These are phyloP conservation scores for Tenebrosternarchus preto DNA, from an alignment of 2,113 vertebrate genomes.

Conservation along the genomic window DNA sequence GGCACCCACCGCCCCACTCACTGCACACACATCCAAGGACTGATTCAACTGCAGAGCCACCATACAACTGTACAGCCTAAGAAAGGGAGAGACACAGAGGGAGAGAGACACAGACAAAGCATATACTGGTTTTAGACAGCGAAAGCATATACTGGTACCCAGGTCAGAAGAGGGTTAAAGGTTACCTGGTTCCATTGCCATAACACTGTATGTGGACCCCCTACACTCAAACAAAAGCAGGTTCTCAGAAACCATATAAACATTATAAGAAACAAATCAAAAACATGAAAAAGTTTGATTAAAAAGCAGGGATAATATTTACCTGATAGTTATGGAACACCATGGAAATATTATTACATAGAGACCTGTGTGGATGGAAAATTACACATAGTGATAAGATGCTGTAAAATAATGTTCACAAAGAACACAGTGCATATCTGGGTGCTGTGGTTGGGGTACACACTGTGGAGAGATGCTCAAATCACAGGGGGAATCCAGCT, in stretches of 20 bases:
- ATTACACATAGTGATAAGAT: not conserved
- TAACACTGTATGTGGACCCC: constrained; percentile 59
- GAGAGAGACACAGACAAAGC: not conserved
- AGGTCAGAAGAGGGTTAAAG: too few relatives aligned
- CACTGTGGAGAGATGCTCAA: not conserved
- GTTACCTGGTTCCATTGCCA: constrained; percentile 55
- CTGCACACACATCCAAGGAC: constrained; percentile 48
- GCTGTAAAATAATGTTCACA: not conserved
- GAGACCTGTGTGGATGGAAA: constrained; percentile 27
- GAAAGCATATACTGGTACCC: not conserved
- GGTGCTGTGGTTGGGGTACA: not conserved
- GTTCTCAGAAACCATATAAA: not conserved
- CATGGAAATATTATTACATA: constrained; percentile 19
- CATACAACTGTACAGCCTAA: constrained; percentile 63
- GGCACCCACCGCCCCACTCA: constrained; percentile 42
- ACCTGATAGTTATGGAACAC: constrained; percentile 26
- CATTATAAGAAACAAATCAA: not conserved
- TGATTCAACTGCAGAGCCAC: constrained; percentile 61
- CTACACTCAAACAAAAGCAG: constrained; percentile 50
- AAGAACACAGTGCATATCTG: not conserved
- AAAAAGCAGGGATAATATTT: not conserved
- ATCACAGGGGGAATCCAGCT: constrained; percentile 10
- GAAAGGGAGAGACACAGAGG: not conserved
- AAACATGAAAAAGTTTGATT: not conserved
- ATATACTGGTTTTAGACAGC: too few relatives aligned